Conservation (phyloP, 2,113 vertebrate species). For the Callionymus lyra region DNA sequence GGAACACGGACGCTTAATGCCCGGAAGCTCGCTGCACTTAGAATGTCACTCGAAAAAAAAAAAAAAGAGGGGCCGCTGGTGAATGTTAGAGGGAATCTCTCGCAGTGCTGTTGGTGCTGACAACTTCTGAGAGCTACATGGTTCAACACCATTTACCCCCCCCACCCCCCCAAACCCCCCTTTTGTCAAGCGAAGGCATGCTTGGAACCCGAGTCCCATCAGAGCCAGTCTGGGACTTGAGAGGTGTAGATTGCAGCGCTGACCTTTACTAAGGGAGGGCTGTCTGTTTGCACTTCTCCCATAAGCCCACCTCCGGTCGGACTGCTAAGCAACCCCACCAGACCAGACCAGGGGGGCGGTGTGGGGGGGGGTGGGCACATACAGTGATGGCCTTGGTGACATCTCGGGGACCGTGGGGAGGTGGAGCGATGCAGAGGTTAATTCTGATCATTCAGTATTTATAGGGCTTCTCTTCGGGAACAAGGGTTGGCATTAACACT, state of each 20-base stretch:
- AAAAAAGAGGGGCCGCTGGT: constrained; percentile 22
- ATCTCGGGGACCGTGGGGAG: constrained; percentile 48
- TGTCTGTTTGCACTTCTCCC: constrained; percentile 66
- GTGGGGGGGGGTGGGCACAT: constrained; percentile 40
- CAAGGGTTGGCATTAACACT: constrained; percentile 69
- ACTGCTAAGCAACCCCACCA: constrained; percentile 65
- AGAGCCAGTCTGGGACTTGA: constrained; percentile 50
- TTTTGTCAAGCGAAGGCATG: constrained; percentile 45
- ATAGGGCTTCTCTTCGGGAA: constrained; percentile 62
- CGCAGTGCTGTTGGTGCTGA: constrained; percentile 43
- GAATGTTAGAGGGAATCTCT: constrained; percentile 46
- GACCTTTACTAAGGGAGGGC: constrained; percentile 66
- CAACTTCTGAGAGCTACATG: constrained; percentile 40
- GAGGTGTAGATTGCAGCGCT: constrained; percentile 62
- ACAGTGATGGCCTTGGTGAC: constrained; percentile 59
- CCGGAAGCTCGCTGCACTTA: constrained; percentile 8
- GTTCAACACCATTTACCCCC: constrained; percentile 18
- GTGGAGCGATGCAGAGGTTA: constrained; percentile 57
- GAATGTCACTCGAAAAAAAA: constrained; percentile 31
- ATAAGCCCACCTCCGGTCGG: constrained; percentile 48
- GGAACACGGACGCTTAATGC: constrained; percentile 14
- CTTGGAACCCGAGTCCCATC: constrained; percentile 45
- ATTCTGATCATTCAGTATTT: constrained; percentile 69
- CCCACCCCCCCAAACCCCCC: constrained; percentile 25
- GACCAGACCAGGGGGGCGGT: no score